Percentiles rank a stretch among this genome's conserved stretches.
Conservation (phyloP, 53 echinoderm and acorn worm genomes). For the Luidia sarsii region DNA sequence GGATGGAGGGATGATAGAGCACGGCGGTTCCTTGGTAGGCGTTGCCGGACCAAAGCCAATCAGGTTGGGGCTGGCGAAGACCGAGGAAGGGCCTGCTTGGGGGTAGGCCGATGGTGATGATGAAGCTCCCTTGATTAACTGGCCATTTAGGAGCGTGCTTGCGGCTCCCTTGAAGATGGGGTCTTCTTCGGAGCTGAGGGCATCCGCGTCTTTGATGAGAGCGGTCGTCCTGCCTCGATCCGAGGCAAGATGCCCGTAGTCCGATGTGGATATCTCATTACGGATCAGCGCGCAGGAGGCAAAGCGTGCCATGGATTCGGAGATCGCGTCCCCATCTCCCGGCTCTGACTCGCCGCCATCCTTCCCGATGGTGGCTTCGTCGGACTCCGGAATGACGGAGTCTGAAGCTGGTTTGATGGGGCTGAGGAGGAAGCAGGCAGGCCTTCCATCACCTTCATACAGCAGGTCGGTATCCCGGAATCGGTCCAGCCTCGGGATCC, state of each 20-base stretch:
- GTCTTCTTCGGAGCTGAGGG: not conserved
- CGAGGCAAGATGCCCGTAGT: no score
- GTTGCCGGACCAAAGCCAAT: constrained; percentile 27
- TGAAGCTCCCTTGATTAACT: not conserved
- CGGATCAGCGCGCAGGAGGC: constrained; percentile 30
- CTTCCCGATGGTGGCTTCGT: no score
- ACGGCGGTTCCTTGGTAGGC: constrained; percentile 16
- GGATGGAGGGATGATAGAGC: not conserved
- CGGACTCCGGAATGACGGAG: not conserved
- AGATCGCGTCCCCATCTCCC: not conserved
- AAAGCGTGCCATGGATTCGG: constrained; percentile 39
- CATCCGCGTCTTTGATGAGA: no score
- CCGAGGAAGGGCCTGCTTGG: not conserved
- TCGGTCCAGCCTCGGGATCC: not conserved
- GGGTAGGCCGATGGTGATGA: not conserved
- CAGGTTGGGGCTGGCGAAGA: not conserved
- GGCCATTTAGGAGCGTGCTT: constrained; percentile 27
- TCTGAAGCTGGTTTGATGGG: constrained; percentile 5
- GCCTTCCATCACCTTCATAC: no score
- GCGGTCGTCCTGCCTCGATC: no score
- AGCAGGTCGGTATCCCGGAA: no score
- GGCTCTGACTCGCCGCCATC: no score
- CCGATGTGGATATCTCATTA: not conserved
- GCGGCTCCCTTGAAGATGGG: constrained; percentile 1
- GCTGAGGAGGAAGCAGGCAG: constrained; percentile 12